Evolutionary conservation across 2,113 vertebrate genomes (phyloP).

Genomic region (Dendrocopos noguchii): DNA sequence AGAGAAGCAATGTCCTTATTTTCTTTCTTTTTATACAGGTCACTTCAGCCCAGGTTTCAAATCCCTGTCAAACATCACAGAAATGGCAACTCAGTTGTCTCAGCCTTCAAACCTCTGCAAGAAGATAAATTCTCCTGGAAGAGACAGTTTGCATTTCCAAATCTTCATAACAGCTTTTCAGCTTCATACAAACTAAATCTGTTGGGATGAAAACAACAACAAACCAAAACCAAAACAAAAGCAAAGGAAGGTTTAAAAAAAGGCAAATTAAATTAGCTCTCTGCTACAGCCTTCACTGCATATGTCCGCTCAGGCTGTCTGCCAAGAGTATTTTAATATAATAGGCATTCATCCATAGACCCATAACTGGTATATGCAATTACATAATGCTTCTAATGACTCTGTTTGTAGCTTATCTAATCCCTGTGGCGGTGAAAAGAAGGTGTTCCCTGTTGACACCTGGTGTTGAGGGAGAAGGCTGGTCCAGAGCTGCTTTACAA

Average conservation of each 20-base stretch:
- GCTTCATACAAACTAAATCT: conserved; percentile 16
- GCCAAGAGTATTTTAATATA: conserved; percentile 71
- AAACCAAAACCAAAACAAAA: neutral
- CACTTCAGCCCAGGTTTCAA: conserved; percentile 7
- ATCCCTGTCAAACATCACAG: neutral
- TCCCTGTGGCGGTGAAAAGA: neutral
- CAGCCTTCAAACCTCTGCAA: neutral
- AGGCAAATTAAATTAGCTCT: conserved; percentile 64
- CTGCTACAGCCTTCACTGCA: conserved; percentile 25
- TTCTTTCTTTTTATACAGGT: conserved; percentile 28
- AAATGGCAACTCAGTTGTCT: neutral
- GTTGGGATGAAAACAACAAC: conserved; percentile 9
- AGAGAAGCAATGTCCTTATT: neutral
- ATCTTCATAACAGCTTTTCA: conserved; percentile 34
- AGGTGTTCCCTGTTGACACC: neutral
- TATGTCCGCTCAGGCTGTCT: neutral
- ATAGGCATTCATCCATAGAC: conserved; percentile 67
- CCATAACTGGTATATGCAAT: conserved; percentile 70
- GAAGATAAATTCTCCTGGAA: neutral
- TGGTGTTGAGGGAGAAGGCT: neutral
- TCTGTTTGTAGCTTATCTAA: conserved; percentile 67
- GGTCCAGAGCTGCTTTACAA: neutral
- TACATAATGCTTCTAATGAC: conserved; percentile 70
- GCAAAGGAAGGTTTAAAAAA: conserved; percentile 48
- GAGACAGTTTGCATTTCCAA: neutral